Conservation (phyloP, 2,797 vertebrate genomes). For the Acestrorhynchus altus region DNA sequence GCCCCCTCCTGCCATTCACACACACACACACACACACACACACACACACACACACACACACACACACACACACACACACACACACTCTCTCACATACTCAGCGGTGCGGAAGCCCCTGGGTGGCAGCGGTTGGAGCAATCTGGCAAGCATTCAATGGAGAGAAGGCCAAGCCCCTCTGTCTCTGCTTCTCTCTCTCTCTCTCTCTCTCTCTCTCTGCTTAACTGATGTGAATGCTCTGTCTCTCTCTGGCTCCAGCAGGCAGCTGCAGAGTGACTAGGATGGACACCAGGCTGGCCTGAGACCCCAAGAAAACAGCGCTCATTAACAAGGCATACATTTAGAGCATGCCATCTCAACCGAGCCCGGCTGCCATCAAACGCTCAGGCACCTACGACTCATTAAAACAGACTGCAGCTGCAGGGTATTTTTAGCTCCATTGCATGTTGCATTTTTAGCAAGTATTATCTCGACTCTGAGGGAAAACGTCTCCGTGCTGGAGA, state of each 20-base stretch:
- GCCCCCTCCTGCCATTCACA: conserved; percentile 54
- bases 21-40: conserved; percentile 25
- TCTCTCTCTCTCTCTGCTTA: conserved; percentile 5
- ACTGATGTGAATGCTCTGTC: conserved; percentile 31
- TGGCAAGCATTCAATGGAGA: conserved; percentile 31
- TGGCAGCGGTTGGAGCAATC: conserved; percentile 39
- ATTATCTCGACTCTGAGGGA: background rate
- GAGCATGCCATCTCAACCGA: background rate
- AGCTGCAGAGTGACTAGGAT: conserved; percentile 34
- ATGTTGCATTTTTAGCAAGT: background rate
- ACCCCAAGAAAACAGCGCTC: conserved; percentile 1
- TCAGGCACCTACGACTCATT: background rate
- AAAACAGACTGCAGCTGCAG: background rate
- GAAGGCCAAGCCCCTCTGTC: conserved; percentile 43
- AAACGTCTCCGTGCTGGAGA: too few species aligned
- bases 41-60: conserved; percentile 24
- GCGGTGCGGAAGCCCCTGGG: conserved; percentile 29
- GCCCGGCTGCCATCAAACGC: background rate
- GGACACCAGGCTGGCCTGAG: conserved; percentile 25
- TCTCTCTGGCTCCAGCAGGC: conserved; percentile 30
- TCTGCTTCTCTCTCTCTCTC: conserved; percentile 15
- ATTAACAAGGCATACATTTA: conserved; percentile 2
- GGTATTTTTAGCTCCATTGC: background rate
- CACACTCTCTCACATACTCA: conserved; percentile 19
- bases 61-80: too few species aligned